Conservation (phyloP, 2,113 vertebrate species). For the Tupaia tana region DNA sequence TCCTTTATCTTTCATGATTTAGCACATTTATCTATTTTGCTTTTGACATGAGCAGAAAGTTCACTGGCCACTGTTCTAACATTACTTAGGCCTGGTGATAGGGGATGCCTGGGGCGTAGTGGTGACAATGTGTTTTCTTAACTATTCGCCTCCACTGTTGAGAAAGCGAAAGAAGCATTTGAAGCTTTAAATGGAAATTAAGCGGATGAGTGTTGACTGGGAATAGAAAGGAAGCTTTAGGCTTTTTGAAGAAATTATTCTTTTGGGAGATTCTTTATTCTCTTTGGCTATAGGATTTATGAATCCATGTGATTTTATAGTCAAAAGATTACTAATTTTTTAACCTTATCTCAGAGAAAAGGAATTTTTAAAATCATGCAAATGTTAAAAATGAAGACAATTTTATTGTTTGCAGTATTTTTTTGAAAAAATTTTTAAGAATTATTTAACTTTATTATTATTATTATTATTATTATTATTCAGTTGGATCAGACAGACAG, state of each 20-base stretch:
- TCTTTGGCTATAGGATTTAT: constrained; percentile 9
- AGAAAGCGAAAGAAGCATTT: neutral
- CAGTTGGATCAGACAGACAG: no score
- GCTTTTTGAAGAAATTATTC: neutral
- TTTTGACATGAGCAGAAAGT: constrained; percentile 40
- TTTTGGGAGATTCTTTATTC: neutral
- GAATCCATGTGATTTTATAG: neutral
- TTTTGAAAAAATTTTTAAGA: neutral
- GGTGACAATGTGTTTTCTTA: neutral
- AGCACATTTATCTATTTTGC: constrained; percentile 56
- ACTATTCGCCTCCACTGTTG: neutral
- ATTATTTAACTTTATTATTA: no score
- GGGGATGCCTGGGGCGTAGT: neutral
- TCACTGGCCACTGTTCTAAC: neutral
- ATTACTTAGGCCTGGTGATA: neutral
- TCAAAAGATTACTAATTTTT: neutral
- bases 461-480: no score
- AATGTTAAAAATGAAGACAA: neutral
- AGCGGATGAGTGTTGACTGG: neutral
- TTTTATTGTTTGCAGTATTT: neutral
- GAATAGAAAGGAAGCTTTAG: neutral
- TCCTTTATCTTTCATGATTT: constrained; percentile 48
- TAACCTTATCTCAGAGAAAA: neutral
- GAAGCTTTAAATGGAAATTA: neutral
- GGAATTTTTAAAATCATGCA: neutral